Base-by-base conservation (phyloP, 2,113 vertebrate genomes). In the Ceyx melanurus region DNA sequence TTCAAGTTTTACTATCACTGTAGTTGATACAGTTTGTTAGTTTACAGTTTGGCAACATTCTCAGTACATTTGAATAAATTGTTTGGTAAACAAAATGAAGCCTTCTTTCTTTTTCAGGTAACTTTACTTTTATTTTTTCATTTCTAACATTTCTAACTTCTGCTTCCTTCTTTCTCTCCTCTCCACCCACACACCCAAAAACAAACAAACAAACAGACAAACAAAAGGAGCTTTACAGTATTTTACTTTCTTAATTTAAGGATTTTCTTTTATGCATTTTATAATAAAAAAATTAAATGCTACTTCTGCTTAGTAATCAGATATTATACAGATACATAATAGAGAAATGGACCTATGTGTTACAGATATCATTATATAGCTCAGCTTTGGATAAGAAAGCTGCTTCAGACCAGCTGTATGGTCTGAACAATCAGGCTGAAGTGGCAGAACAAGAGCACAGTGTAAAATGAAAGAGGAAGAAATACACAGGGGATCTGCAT, bases 1-100 rank as follows among this genome's bases (percentile, higher is more conserved):
- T 96, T 90, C 62, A 58, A 97, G 92, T 75, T 90, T 95, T 95
- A 93, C 83, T 95, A 90, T 95, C 95, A 90, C 76, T 92, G 54
- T 78, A 95, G 79, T 85, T 86, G 90, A 79, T 82, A 61, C 82
- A 86, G 77, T 68, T 89, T 86, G 42, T 82, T 93, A 88, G 82
- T 76, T 90, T 89, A 75, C 40, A 68, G 45, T 72, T 82, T 87
- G 89, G 77, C 45, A 73, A 35, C 77, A 65, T 76, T 65, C 67
- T 86, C 28, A 72, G 73, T 46, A 62, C 9, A 1, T 89, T 97
- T 85, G 29, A 70, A 53, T 90, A 43, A 77, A 73, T 16, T 13
- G 15, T 58, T 91, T 86, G 31, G 42, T 88, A 88, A 91, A 93
- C 14, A 89, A 73, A 94, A 87, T 37, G 13, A 16, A 82, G 22